Evolutionary conservation across 1,140 invertebrate genomes (phyloP).

Genomic region (Hyposmocoma kahamanoa): DNA sequence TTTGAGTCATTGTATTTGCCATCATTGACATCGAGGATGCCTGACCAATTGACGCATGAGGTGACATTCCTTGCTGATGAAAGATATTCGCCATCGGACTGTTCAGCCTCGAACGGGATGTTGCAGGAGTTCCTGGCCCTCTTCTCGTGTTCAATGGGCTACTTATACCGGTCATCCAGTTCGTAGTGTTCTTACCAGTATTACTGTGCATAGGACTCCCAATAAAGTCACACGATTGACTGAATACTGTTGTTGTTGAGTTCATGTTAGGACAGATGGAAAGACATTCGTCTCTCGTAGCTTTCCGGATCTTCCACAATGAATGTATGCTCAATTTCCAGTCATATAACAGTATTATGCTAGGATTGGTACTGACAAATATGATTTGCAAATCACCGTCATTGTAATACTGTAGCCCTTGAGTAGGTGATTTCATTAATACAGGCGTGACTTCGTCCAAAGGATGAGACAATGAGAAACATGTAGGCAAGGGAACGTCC

Average conservation of each 20-base stretch:
- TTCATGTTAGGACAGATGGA: constrained; percentile 73
- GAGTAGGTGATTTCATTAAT: constrained; percentile 77
- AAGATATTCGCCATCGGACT: constrained; percentile 77
- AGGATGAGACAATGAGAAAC: constrained; percentile 91
- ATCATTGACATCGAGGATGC: constrained; percentile 63
- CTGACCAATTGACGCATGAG: constrained; percentile 64
- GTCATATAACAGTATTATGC: constrained; percentile 83
- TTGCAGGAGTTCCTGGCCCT: constrained; percentile 31
- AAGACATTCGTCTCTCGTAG: constrained; percentile 82
- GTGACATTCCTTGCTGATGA: constrained; percentile 63
- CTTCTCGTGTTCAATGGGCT: constrained; percentile 59
- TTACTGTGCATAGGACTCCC: constrained; percentile 46
- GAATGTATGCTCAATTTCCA: constrained; percentile 84
- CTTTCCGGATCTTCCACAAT: constrained; percentile 86
- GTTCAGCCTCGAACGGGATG: constrained; percentile 71
- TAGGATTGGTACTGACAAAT: constrained; percentile 71
- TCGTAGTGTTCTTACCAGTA: constrained; percentile 36
- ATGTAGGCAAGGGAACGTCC: constrained; percentile 75
- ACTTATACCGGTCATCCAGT: constrained; percentile 41
- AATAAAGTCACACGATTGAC: constrained; percentile 65
- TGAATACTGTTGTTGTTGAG: constrained; percentile 64
- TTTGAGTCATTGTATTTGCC: constrained; percentile 38
- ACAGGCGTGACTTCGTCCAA: constrained; percentile 92
- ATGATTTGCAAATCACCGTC: constrained; percentile 71
- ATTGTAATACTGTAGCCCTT: constrained; percentile 73